These are phyloP conservation scores for Noctua comes DNA, from an alignment of 2,888 invertebrate species.

Conservation along the genomic window DNA sequence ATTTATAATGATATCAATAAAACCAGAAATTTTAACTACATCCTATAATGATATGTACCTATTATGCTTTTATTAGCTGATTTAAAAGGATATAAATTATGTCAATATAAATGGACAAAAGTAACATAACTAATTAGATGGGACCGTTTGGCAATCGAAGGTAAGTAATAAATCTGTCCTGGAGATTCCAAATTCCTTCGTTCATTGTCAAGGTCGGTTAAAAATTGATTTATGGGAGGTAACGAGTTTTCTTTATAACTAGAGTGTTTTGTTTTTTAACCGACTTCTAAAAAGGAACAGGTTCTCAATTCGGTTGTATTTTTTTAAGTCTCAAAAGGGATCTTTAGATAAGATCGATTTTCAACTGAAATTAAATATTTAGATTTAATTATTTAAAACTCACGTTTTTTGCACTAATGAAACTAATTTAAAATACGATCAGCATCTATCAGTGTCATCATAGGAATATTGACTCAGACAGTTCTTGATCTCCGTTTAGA, in stretches of 20 bases:
- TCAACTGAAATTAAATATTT: too few relatives aligned
- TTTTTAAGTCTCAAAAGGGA: background rate
- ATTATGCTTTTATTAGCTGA: conserved; percentile 40
- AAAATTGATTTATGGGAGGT: conserved; percentile 10
- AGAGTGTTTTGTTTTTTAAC: background rate
- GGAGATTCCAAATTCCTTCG: background rate
- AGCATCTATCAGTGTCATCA: too few relatives aligned
- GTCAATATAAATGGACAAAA: conserved; percentile 3
- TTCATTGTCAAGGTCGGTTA: conserved; percentile 12
- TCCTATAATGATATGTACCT: conserved; percentile 35
- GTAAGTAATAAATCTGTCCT: conserved; percentile 6
- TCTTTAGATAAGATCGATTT: background rate
- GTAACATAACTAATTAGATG: conserved; percentile 19
- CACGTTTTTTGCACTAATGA: too few relatives aligned
- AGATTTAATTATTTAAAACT: too few relatives aligned
- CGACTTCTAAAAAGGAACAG: background rate
- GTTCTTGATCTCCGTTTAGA: background rate
- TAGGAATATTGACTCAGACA: background rate
- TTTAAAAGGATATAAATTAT: conserved; percentile 40
- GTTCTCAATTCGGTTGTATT: too few relatives aligned
- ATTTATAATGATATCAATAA: conserved; percentile 39
- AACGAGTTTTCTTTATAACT: background rate
- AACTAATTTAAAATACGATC: too few relatives aligned
- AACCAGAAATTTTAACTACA: conserved; percentile 32
- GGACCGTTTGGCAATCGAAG: conserved; percentile 2